Base-by-base conservation (phyloP, 2,888 invertebrate genomes). In the Noctua comes region DNA sequence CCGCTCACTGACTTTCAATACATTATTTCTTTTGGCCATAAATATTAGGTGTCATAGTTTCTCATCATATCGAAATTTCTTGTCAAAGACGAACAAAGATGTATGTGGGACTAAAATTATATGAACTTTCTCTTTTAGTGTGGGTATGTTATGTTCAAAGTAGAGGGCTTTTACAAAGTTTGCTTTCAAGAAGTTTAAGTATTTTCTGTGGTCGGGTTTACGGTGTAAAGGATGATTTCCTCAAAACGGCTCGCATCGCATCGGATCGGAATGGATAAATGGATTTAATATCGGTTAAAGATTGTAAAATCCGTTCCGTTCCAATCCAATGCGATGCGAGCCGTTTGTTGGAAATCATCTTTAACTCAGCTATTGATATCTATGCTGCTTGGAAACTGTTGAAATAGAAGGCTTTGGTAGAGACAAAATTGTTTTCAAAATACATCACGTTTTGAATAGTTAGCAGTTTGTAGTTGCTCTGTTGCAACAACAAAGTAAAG, bases 1-100 rank as follows among this genome's bases (percentile, higher is more conserved):
- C 31, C 62, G 43, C 40, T 74, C 57, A 76, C 24, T 31, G n/a
- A 66, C 31, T 73, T 65, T 57, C 36, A 77, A 84, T 73, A 84
- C 64, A 81, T 77, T 77, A 77, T 76, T 59, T 31, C 31, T 68
- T 65, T 27, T 6, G 1, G 51, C 24, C 51, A 48, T 83, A 83
- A 73, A 83, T 64, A 69, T 62, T 8, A 36, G 16, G 24, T 54
- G 57, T 54, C 71, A 71, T 73, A 78, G 66, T 68, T 65, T 76
- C 31, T 66, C 21, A 59, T 74, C 70, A 68, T 68, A n/a, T 21
- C 48, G 4, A 54, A n/a, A 48, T 48, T 73, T 66, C 36, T 36
- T 65, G 75, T 51, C 48, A 73, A 75, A 79, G 40, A 65, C 31
- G 46, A 77, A 79, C 75, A 68, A 51, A 65, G 73, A 79, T 64